These are phyloP conservation scores for Melanotaenia trifasciata DNA, from an alignment of 2,797 vertebrate genomes.

Conservation along the genomic window DNA sequence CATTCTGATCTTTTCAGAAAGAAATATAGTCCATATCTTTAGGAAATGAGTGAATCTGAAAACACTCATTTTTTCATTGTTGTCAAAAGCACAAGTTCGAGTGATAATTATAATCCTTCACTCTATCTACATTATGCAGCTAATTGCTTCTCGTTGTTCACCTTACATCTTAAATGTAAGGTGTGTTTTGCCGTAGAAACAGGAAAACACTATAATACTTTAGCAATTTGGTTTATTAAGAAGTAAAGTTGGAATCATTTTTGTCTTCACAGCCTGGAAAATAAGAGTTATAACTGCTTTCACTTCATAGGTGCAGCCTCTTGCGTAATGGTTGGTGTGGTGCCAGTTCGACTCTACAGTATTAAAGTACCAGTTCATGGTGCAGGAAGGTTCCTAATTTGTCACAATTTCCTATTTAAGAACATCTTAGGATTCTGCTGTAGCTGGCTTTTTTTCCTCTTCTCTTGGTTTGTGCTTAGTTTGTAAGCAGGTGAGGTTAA, in stretches of 20 bases:
- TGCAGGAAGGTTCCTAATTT: background rate
- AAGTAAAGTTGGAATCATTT: background rate
- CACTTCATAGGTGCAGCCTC: background rate
- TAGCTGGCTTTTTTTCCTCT: background rate
- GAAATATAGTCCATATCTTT: background rate
- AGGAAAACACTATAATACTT: background rate
- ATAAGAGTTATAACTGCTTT: background rate
- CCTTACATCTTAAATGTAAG: background rate
- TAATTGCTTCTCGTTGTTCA: slow-evolving; percentile 25
- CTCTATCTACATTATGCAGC: background rate
- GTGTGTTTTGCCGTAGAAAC: background rate
- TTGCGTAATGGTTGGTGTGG: background rate
- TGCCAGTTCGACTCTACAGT: background rate
- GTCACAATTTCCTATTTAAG: background rate
- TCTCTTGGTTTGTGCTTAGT: background rate
- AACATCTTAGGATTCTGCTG: no score
- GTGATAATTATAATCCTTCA: background rate
- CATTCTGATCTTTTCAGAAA: background rate
- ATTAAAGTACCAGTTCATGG: background rate
- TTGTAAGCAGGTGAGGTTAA: background rate
- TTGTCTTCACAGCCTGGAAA: background rate
- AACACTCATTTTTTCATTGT: background rate
- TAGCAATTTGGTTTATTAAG: background rate
- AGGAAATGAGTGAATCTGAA: background rate
- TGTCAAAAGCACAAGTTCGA: background rate